Base-by-base conservation (phyloP, 2,797 vertebrate species). In the Microctenopoma steveboyesi region DNA sequence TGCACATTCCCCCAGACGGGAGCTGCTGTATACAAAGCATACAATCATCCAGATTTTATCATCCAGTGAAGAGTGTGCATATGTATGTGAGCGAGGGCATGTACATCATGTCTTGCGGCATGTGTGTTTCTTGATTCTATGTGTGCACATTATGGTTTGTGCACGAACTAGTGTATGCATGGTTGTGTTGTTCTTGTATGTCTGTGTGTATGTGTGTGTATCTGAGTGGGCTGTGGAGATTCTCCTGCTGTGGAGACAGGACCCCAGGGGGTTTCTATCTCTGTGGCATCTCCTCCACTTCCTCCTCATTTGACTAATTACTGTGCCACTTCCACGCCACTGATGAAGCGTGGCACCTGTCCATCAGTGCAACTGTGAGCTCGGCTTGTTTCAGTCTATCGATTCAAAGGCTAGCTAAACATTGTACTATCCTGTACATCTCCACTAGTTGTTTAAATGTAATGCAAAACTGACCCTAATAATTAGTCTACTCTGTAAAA, bases 301-400 rank as follows among this genome's bases (percentile, higher is more conserved):
- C 72, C 83, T 89, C 67, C 87, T 92, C 90, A 88, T 92, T 89
- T 91, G 79, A 82, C 87, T 92, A 93, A 94, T 93, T 90, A 91
- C 86, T 75, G 74, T 72, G 65, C 83, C 79, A 86, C 84, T 93
- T 92, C 82, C 86, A 88, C 77, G 28, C 77, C 73, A 68, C 77
- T 89, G 88, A 93, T 86, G 86, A 86, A 84, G 87, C 88, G 85
- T 89, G 88, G 88, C 89, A 88, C 87, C 88, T 91, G 90, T 88
- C 93, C 87, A 86, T 93, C 91, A 86, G 74, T 61, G 64, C 55
- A 47, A 81, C 80, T 58, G 73, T 49, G 68, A 73, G 65, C 74
- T 80, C 58, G 51, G 68, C 76, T 71, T 55, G 59, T 57, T 81
- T 75, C 43, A 43, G 40, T 69, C 47, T 52, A 69, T 78, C 69